phyloP scores from a whole-genome alignment of 2,113 vertebrate genomes.

The Telmatochromis sp. region DNA sequence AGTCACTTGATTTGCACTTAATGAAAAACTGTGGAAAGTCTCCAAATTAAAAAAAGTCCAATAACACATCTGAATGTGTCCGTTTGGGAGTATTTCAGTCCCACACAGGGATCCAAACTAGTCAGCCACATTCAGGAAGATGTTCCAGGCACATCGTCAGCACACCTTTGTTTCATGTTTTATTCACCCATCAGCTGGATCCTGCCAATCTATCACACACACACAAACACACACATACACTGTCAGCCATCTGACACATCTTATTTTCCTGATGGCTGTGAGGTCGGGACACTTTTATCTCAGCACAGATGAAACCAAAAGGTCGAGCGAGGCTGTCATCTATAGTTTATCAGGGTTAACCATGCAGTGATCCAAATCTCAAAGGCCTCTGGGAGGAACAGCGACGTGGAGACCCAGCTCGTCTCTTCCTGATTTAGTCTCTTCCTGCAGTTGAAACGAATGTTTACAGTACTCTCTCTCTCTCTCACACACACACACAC shows the following conservation, averaged over 20 bases:
- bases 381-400: neutral
- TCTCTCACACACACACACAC: too few species aligned
- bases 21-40: neutral
- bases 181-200: neutral
- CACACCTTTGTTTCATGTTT: neutral
- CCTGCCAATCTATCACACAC: neutral
- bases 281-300: neutral
- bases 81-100: neutral
- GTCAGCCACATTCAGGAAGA: neutral
- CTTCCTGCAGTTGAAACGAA: neutral
- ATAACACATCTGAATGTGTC: neutral
- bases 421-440: neutral
- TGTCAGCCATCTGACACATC: neutral
- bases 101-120: neutral
- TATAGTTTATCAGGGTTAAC: neutral
- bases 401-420: neutral
- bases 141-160: neutral
- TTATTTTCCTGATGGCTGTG: neutral
- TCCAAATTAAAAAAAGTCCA: neutral
- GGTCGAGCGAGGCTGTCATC: neutral
- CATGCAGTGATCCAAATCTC: neutral
- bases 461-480: neutral
- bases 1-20: neutral
- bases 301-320: neutral
- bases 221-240: neutral